These are phyloP conservation scores for Lepidurus apus DNA, from an alignment of 1,140 invertebrate species.

Conservation along the genomic window DNA sequence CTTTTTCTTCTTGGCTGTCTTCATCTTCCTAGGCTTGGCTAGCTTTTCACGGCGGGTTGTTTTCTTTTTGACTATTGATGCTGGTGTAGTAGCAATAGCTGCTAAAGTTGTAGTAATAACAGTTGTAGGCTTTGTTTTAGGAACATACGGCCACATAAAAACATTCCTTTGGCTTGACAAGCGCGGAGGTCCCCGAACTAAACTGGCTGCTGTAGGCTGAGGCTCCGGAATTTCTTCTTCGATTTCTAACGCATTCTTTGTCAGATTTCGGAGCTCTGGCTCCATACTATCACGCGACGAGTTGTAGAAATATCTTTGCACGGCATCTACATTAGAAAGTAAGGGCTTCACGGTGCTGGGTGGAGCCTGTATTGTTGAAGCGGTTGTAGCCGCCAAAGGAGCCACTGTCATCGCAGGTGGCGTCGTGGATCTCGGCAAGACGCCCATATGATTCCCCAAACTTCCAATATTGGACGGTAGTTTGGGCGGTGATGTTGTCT, in stretches of 20 bases:
- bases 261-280: background rate
- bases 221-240: constrained; percentile 25
- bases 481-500: constrained; percentile 27
- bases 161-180: constrained; percentile 3
- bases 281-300: background rate
- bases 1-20: constrained; percentile 26
- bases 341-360: background rate
- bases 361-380: constrained; percentile 12
- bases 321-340: background rate
- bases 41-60: constrained; percentile 14
- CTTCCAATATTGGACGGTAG: background rate
- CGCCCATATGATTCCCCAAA: background rate
- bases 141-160: background rate
- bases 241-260: background rate
- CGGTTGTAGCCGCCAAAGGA: background rate
- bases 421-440: constrained; percentile 13
- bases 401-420: background rate
- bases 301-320: background rate
- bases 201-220: constrained; percentile 35
- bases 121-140: background rate
- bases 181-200: constrained; percentile 30
- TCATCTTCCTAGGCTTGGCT: constrained; percentile 12
- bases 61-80: background rate
- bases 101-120: background rate
- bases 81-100: background rate